A percentile compares a stretch with the other conserved stretches of the same genome.
phyloP scores from a whole-genome alignment of 2,113 vertebrate genomes.

The Cathartes aura region DNA sequence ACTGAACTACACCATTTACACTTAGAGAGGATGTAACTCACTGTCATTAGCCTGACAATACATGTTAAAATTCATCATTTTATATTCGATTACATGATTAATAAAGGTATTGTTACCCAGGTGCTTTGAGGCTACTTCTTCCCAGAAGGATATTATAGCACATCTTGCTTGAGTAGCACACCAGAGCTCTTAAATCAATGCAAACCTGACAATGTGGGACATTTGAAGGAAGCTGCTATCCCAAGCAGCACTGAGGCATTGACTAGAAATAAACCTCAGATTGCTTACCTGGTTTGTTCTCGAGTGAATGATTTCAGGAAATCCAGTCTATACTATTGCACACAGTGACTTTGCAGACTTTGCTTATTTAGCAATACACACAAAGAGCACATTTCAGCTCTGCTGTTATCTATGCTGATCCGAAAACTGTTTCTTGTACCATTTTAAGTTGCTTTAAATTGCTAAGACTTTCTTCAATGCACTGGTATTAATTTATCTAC shows the following conservation, averaged over 20 bases:
- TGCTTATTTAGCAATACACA: not conserved
- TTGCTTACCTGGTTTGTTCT: not conserved
- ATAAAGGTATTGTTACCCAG: not conserved
- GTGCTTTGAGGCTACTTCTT: not conserved
- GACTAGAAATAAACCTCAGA: not conserved
- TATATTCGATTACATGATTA: not conserved
- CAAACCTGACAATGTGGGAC: not conserved
- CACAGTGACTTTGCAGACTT: not conserved
- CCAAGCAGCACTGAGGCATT: not conserved
- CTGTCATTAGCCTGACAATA: not conserved
- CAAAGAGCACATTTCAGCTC: not conserved
- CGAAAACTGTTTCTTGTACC: not conserved
- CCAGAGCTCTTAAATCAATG: not conserved
- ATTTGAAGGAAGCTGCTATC: not conserved
- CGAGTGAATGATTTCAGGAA: not conserved
- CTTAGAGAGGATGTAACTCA: not conserved
- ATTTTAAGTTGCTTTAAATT: not conserved
- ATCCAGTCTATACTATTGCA: not conserved
- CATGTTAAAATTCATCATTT: not conserved
- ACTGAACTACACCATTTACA: not conserved
- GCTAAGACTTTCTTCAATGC: not conserved
- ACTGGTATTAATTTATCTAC: not conserved
- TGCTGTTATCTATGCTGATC: not conserved
- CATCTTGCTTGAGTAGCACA: not conserved
- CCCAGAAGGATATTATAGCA: not conserved